phyloP scores from a whole-genome alignment of 2,113 vertebrate genomes.

The Ginglymostoma cirratum region DNA sequence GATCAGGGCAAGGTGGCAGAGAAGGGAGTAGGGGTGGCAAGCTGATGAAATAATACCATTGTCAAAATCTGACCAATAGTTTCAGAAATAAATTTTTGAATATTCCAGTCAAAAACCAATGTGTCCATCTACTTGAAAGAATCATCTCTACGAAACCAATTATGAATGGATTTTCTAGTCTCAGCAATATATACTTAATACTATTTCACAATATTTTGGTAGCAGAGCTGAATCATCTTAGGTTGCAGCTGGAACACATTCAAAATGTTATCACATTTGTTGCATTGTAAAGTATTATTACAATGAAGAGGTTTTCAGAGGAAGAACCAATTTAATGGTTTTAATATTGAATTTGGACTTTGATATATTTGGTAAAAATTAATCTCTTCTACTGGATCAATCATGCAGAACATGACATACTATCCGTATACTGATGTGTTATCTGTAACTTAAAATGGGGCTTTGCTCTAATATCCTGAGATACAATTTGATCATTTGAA shows the following conservation, averaged over 20 bases:
- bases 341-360: conserved; percentile 33
- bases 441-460: not conserved
- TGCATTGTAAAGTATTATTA: conserved; percentile 31
- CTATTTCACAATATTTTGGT: not conserved
- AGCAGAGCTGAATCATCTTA: not conserved
- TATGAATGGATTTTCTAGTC: not conserved
- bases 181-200: not conserved
- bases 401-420: conserved; percentile 5
- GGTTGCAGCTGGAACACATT: conserved; percentile 10
- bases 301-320: conserved; percentile 17
- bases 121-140: not conserved
- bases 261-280: conserved; percentile 9
- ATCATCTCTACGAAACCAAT: not conserved
- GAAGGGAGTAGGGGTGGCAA: no score
- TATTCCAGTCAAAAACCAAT: not conserved
- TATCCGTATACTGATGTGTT: not conserved
- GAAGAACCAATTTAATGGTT: not conserved
- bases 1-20: not conserved
- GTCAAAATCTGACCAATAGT: not conserved
- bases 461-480: not conserved
- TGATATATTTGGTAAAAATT: conserved; percentile 2
- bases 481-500: not conserved
- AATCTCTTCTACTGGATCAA: conserved; percentile 8
- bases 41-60: not conserved
- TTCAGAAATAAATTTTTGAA: not conserved